phyloP scores from a whole-genome alignment of 2,113 vertebrate species.

The Myocastor coypus region DNA sequence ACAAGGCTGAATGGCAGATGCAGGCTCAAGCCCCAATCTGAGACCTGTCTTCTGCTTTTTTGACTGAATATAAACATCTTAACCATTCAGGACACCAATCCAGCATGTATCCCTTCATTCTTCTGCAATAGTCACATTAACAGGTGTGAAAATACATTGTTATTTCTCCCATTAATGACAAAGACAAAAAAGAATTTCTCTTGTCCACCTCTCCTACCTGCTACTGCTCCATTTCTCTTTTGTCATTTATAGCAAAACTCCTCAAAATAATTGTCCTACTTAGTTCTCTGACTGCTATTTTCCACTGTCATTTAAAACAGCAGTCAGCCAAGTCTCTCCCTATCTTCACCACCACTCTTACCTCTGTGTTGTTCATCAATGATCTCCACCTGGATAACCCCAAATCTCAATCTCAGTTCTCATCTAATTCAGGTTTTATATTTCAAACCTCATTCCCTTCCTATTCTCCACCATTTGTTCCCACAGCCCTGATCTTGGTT shows the following conservation, averaged over 20 bases:
- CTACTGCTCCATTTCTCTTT: neutral
- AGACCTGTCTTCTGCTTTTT: neutral
- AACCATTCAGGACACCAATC: accelerated
- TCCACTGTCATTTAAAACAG: accelerated
- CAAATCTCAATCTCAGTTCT: neutral
- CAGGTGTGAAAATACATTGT: neutral
- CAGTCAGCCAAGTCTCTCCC: accelerated
- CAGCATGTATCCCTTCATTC: neutral
- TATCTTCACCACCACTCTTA: neutral
- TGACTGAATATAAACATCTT: accelerated
- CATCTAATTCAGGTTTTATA: neutral
- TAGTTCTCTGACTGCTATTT: too few relatives aligned
- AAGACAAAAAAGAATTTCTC: neutral
- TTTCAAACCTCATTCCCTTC: too few relatives aligned
- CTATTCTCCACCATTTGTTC: neutral
- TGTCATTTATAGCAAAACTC: neutral
- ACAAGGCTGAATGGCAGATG: neutral
- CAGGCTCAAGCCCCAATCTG: too few relatives aligned
- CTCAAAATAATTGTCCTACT: neutral
- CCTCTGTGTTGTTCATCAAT: accelerated
- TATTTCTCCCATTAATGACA: neutral
- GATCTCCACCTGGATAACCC: neutral
- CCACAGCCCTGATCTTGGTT: neutral
- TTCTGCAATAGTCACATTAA: neutral
- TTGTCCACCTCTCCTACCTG: neutral